phyloP scores from a whole-genome alignment of 1,140 invertebrate species.

The Popillia japonica region DNA sequence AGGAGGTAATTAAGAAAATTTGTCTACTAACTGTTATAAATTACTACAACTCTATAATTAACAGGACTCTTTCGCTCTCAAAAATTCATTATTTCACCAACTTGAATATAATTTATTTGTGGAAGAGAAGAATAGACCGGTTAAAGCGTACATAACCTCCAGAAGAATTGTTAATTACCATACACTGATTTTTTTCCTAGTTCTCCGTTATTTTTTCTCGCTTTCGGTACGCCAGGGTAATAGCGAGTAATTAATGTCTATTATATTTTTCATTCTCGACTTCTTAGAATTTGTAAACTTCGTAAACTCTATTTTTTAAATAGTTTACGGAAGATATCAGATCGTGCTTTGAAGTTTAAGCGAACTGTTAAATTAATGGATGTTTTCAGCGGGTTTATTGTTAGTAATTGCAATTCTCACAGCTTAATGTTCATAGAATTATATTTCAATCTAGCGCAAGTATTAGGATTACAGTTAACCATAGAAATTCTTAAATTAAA shows the following conservation, averaged over 20 bases:
- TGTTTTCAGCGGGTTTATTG: neutral
- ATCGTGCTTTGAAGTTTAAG: neutral
- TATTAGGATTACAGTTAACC: too few species aligned
- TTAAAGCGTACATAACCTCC: neutral
- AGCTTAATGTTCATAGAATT: neutral
- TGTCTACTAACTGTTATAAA: constrained; percentile 6
- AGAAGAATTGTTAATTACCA: neutral
- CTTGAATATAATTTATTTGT: constrained; percentile 7
- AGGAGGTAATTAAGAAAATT: constrained; percentile 6
- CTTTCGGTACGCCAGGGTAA: neutral
- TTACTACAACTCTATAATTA: neutral
- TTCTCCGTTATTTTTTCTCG: neutral
- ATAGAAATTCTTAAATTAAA: too few species aligned
- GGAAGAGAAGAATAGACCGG: neutral
- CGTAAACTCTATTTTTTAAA: neutral
- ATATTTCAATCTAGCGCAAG: too few species aligned
- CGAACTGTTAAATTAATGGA: neutral
- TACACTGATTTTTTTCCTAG: neutral
- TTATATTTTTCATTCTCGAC: neutral
- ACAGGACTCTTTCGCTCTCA: neutral
- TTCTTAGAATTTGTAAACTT: neutral
- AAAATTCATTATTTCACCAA: neutral
- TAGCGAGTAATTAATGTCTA: neutral
- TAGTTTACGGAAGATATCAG: neutral
- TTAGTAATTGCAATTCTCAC: neutral